Percentiles rank a stretch among this genome's conserved stretches.
Conservation (phyloP, 2,888 invertebrate genomes). For the Unio pictorum region DNA sequence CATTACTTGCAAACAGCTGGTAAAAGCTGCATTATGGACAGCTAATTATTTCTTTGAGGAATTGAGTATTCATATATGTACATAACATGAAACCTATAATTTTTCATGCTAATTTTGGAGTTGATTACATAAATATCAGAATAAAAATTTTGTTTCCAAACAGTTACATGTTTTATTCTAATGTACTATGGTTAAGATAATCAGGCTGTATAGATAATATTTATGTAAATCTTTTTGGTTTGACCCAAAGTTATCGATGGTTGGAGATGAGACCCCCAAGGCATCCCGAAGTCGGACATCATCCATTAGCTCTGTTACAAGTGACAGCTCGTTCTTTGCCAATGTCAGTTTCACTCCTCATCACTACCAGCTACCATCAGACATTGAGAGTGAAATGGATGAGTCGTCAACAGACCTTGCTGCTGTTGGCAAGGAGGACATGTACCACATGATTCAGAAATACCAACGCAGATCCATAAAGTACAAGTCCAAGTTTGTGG, state of each 20-base stretch:
- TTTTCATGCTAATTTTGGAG: too few relatives aligned
- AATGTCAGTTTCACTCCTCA: conserved; percentile 49
- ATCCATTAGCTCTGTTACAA: conserved; percentile 61
- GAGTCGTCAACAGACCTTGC: conserved; percentile 52
- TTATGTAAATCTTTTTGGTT: background rate
- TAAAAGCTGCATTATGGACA: too few relatives aligned
- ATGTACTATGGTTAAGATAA: too few relatives aligned
- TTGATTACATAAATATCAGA: too few relatives aligned
- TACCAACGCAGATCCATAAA: conserved; percentile 58
- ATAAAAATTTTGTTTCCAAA: too few relatives aligned
- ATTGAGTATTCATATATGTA: too few relatives aligned
- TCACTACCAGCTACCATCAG: conserved; percentile 57
- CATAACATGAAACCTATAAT: too few relatives aligned
- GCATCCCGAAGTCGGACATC: conserved; percentile 53
- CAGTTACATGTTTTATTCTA: too few relatives aligned
- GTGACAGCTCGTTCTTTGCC: conserved; percentile 58
- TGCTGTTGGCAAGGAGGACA: conserved; percentile 58
- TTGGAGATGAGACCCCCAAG: conserved; percentile 56
- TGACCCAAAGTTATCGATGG: conserved; percentile 29
- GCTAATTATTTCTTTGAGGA: too few relatives aligned
- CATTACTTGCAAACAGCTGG: too few relatives aligned
- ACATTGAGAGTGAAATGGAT: conserved; percentile 63
- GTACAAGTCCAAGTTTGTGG: conserved; percentile 63
- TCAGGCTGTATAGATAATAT: too few relatives aligned
- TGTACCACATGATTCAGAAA: conserved; percentile 57